Evolutionary conservation across 2,113 vertebrate species (phyloP).

Genomic region (Oreotrochilus melanogaster): DNA sequence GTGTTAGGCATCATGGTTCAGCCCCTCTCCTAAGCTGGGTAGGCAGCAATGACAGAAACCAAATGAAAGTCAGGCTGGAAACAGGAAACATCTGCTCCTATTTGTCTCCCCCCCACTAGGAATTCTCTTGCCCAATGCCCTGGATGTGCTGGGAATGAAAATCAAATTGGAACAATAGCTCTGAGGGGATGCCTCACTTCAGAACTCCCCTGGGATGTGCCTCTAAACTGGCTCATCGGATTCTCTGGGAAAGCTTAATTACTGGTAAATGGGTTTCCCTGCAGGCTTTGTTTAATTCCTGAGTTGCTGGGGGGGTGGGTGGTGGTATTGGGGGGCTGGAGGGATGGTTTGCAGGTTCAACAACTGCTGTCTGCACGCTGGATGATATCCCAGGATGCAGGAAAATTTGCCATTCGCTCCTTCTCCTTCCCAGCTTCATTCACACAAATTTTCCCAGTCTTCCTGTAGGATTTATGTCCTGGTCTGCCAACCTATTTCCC

Average conservation of each 20-base stretch:
- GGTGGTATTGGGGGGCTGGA: neutral
- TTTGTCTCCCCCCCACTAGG: conserved; percentile 62
- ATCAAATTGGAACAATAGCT: conserved; percentile 54
- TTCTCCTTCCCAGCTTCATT: neutral
- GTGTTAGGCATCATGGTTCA: conserved; percentile 58
- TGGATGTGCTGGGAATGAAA: conserved; percentile 56
- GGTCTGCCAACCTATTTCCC: neutral
- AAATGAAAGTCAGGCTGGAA: conserved; percentile 66
- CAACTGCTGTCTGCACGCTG: neutral
- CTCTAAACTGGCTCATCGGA: neutral
- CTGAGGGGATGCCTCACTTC: conserved; percentile 39
- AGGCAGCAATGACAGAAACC: conserved; percentile 53
- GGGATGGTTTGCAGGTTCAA: neutral
- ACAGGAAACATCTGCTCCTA: conserved; percentile 71
- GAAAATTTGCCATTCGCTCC: neutral
- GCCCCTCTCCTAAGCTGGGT: conserved; percentile 49
- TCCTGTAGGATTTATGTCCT: neutral
- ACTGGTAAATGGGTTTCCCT: neutral
- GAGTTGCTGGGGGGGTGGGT: neutral
- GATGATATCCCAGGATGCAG: neutral
- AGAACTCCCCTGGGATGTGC: conserved; percentile 14
- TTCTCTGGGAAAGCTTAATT: conserved; percentile 38
- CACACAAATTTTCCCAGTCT: neutral
- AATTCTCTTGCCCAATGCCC: conserved; percentile 38
- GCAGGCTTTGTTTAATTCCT: neutral